Evolutionary conservation across 2,888 invertebrate genomes (phyloP).

Genomic region (Dryobotodes eremita): DNA sequence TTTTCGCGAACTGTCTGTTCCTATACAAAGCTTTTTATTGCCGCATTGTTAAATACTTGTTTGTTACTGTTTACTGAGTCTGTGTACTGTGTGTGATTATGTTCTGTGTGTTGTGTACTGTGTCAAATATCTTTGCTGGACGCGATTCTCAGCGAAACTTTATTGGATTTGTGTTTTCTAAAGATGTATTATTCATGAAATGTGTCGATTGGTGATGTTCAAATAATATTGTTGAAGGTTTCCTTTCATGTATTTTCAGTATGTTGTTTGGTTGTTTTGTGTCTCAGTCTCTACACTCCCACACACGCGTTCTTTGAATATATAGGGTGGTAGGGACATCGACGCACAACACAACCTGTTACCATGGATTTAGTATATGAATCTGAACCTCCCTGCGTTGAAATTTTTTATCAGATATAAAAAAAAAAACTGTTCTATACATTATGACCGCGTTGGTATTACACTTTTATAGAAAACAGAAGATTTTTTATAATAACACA

Average conservation of each 20-base stretch:
- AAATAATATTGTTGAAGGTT: conserved; percentile 43
- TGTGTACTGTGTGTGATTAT: background rate
- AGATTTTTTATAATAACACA: too few relatives aligned
- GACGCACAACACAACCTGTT: too few relatives aligned
- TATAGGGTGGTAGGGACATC: too few relatives aligned
- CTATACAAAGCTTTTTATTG: conserved; percentile 50
- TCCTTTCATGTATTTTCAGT: conserved; percentile 6
- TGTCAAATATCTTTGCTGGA: conserved; percentile 12
- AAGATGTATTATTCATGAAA: conserved; percentile 45
- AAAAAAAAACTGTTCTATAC: too few relatives aligned
- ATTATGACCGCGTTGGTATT: too few relatives aligned
- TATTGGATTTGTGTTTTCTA: conserved; percentile 51
- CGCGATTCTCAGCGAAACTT: conserved; percentile 2
- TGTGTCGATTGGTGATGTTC: conserved; percentile 49
- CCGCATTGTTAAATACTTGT: conserved; percentile 42
- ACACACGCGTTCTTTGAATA: conserved; percentile 7
- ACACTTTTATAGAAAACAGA: too few relatives aligned
- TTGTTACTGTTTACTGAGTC: conserved; percentile 6
- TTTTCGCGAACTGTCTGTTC: conserved; percentile 28
- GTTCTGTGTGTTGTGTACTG: conserved; percentile 1
- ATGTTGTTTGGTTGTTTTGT: conserved; percentile 4
- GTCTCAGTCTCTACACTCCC: background rate
- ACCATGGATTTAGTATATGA: too few relatives aligned
- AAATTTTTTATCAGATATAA: too few relatives aligned
- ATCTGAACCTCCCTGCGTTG: too few relatives aligned